phyloP scores from a whole-genome alignment of 2,797 vertebrate species.

The Hozukius guyotensis region DNA sequence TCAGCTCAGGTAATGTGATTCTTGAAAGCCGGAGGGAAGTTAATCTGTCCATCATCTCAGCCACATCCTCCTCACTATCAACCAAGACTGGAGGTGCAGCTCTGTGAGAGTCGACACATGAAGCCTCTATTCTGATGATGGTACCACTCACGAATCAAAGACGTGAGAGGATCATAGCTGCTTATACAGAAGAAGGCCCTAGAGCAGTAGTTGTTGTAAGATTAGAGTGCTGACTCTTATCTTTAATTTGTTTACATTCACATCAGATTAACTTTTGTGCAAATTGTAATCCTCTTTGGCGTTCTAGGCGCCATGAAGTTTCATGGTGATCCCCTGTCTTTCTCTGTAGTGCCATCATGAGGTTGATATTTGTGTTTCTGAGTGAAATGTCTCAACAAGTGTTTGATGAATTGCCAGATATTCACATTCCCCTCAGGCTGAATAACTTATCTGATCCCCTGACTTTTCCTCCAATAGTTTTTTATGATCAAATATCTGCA shows the following conservation, averaged over 20 bases:
- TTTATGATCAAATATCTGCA: too few relatives aligned
- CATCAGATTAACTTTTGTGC: neutral
- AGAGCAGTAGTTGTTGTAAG: neutral
- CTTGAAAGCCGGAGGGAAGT: slow-evolving; percentile 48
- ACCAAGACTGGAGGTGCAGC: slow-evolving; percentile 2
- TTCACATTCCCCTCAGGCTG: neutral
- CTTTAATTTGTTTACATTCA: slow-evolving; percentile 10
- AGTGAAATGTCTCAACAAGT: neutral
- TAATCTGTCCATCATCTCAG: slow-evolving; percentile 47
- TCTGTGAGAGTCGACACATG: slow-evolving; percentile 4
- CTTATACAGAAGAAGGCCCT: neutral
- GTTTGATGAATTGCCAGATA: neutral
- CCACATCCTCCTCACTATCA: slow-evolving; percentile 47
- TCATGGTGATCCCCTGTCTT: neutral
- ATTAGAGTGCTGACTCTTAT: neutral
- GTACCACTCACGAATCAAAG: neutral
- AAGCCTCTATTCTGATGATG: neutral
- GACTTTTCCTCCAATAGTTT: neutral
- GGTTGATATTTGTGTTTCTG: neutral
- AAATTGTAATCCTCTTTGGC: neutral
- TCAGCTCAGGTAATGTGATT: slow-evolving; percentile 71
- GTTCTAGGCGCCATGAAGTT: neutral
- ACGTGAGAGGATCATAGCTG: neutral
- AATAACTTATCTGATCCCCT: neutral
- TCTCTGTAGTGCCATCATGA: neutral